These are phyloP conservation scores for Helicorthomorpha holstii DNA, from an alignment of 1,140 invertebrate species.

Conservation along the genomic window DNA sequence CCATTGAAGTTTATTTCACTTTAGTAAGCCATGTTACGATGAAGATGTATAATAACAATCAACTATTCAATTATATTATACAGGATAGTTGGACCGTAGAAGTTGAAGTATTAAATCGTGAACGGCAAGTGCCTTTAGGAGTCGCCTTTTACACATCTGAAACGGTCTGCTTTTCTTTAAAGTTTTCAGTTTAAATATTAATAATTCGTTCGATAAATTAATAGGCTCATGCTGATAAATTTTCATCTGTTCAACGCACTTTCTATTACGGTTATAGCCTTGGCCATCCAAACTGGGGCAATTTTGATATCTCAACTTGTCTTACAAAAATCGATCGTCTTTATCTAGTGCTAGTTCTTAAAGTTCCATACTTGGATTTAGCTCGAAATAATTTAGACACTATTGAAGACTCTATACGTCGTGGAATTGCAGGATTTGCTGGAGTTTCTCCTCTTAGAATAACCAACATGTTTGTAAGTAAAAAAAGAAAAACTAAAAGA, in stretches of 20 bases:
- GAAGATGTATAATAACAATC: neutral
- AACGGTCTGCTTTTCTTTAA: neutral
- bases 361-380: constrained; percentile 14
- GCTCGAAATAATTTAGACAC: constrained; percentile 16
- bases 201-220: neutral
- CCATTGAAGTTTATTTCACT: constrained; percentile 14
- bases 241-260: constrained; percentile 12
- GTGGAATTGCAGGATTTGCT: constrained; percentile 22
- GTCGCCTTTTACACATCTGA: constrained; percentile 15
- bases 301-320: constrained; percentile 18
- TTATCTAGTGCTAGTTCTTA: neutral
- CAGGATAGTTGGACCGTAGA: constrained; percentile 17
- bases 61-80: no score
- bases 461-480: constrained; percentile 21
- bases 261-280: constrained; percentile 15
- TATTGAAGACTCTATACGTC: constrained; percentile 20
- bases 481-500: neutral
- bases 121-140: constrained; percentile 14
- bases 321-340: constrained; percentile 1
- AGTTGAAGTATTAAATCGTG: neutral
- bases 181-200: neutral
- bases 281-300: constrained; percentile 16
- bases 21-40: neutral
- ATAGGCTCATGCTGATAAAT: constrained; percentile 8
- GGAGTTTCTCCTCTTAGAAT: constrained; percentile 23